Evolutionary conservation across 2,797 vertebrate genomes (phyloP), one percentile per base, ranked within the genome.

Genomic region (Chiroxiphia lanceolata): DNA sequence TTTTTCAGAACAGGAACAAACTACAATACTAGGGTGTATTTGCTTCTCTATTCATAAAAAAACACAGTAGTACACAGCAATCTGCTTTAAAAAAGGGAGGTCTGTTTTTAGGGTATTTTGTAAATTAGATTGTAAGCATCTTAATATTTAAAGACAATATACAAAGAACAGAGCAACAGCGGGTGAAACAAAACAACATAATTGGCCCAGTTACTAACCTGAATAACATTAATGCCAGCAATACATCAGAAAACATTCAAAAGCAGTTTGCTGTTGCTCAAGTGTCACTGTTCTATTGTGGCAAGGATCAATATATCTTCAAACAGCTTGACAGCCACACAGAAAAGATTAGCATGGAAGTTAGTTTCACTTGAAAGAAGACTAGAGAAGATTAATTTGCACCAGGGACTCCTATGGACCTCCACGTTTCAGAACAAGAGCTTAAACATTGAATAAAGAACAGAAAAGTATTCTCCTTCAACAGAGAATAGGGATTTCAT

Each of bases 371-470:
- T 89, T 89, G 83, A 92, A 95, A 91, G 88, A 95, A 3, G 16
- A 94, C 48, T 60, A 89, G 76, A 87, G 79, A 91, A 91, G 82
- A 96, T 83, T 96, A 91, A 95, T 94, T 83, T 33, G 4, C 45
- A 59, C 19, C 19, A 26, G 61, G 21, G 48, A 38, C 47, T 92
- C 29, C 50, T 17, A 3, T 12, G 50, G n/a, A 56, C 47, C 51
- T 85, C 75, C 48, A 83, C 0, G 0, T 91, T 85, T 47, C 44
- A 42, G 44, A 91, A 77, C 56, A 85, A 89, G 34, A 50, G 15
- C 23, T 40, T 76, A 25, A 90, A 72, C 27, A 27, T 0, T 54
- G 19, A 67, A 31, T 2, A 45, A 21, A 87, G 20, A 47, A 26
- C 10, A 69, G 31, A 79, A 79, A 86, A 82, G 3, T 15, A 78